Base-by-base conservation (phyloP, 2,888 invertebrate species). In the Synanthedon tipuliformis region DNA sequence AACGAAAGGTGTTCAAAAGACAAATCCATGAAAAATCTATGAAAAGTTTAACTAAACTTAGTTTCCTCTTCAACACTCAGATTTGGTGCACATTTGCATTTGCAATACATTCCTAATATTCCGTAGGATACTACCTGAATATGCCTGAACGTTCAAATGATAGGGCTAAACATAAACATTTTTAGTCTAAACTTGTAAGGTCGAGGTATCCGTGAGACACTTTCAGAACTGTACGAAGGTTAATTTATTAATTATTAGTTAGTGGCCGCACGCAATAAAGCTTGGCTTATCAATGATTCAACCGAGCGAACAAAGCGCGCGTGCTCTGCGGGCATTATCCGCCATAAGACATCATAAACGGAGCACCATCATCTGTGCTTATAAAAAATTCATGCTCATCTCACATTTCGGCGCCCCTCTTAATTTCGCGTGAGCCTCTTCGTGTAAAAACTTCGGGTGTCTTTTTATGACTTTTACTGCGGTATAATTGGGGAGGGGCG, bases 401-500 rank as follows among this genome's bases (percentile, higher is more conserved):
- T 86, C 83, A 85, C 86, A 86, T 86, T 86, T 87, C 86, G 84
- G 79, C 83, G 82, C 86, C 87, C 87, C 82, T 86, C 87, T 87
- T 87, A 87, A 87, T 87, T 87, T 86, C 85, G 81, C 83, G 81
- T 81, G 84, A 78, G 84, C 75, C 71, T 82, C 83, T 82, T 78
- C 84, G 84, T 85, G 85, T 86, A 86, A 86, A 86, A 86, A 87
- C 87, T 87, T 87, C 83, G 87, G 86, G 85, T 86, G 85, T 83
- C 86, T 87, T 86, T 87, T 87, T 87, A 87, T 87, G 87, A 86
- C 87, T 87, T 86, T 87, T 87, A 87, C 86, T 87, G 86, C 85
- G 86, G 86, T 86, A 87, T 87, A 87, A 87, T 87, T 87, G 87
- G 86, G 86, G 81, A 81, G 86, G 87, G 83, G 84, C 77, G 83